These are phyloP conservation scores for Phylloscopus trochiloides DNA, from an alignment of 2,113 vertebrate genomes.

Conservation along the genomic window DNA sequence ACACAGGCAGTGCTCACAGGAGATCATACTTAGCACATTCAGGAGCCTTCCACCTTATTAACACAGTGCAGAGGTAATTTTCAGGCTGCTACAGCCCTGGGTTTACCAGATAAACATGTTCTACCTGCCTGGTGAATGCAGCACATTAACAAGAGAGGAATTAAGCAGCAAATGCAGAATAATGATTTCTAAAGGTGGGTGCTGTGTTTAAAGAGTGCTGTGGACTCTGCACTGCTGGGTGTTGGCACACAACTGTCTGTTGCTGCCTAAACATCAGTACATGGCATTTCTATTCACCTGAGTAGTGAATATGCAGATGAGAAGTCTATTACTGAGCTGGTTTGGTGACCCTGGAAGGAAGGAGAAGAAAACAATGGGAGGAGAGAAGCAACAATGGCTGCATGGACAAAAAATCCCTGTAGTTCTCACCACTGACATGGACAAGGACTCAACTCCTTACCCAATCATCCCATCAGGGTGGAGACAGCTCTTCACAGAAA, in stretches of 20 bases:
- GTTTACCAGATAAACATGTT: fast-evolving
- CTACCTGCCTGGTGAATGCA: background rate
- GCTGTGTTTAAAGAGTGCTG: background rate
- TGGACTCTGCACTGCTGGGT: background rate
- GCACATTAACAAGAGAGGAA: background rate
- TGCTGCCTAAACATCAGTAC: background rate
- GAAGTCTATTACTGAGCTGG: background rate
- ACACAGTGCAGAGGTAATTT: background rate
- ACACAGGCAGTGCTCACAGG: background rate
- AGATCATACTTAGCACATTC: background rate
- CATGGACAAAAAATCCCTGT: background rate
- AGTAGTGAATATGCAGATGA: background rate
- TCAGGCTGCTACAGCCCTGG: background rate
- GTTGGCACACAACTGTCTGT: background rate
- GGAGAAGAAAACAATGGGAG: background rate
- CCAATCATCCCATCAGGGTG: background rate
- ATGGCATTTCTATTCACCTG: background rate
- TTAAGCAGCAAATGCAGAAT: background rate
- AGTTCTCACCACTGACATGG: background rate
- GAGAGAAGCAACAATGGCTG: background rate
- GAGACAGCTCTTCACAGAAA: background rate
- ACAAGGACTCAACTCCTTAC: background rate
- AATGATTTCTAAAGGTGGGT: background rate
- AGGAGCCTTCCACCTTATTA: background rate
- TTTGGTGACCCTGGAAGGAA: background rate